These are phyloP conservation scores for Bolinopsis microptera DNA, from an alignment of 37 sponge, comb jelly and placozoan species.

Conservation along the genomic window DNA sequence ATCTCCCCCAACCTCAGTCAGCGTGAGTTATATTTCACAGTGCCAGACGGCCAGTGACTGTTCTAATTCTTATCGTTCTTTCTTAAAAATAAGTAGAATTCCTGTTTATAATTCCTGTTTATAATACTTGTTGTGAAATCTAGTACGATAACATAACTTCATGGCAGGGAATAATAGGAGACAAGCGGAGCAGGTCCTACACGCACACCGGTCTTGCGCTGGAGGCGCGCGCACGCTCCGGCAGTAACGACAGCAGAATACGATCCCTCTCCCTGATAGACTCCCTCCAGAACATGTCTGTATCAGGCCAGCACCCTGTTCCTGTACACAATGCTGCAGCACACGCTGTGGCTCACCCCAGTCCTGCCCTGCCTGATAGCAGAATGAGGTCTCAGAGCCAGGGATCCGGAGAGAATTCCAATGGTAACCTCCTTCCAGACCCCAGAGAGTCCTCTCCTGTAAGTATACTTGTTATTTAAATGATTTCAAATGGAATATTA, in stretches of 20 bases:
- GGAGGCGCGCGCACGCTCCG: constrained; percentile 6
- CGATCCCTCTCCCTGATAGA: constrained; percentile 60
- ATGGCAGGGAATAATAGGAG: constrained; percentile 62
- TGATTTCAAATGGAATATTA: too few relatives aligned
- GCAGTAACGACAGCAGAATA: constrained; percentile 13
- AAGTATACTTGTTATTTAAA: too few relatives aligned
- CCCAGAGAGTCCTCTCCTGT: constrained; percentile 16
- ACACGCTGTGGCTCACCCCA: background rate
- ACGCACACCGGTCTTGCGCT: constrained; percentile 22
- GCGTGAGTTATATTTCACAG: constrained; percentile 6
- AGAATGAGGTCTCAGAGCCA: constrained; percentile 36
- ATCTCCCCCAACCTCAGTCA: constrained; percentile 32
- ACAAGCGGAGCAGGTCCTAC: constrained; percentile 8
- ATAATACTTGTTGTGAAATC: too few relatives aligned
- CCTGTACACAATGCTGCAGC: background rate
- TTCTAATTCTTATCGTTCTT: background rate
- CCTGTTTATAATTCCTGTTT: too few relatives aligned
- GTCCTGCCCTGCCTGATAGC: constrained; percentile 22
- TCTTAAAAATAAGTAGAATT: too few relatives aligned
- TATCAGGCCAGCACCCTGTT: background rate
- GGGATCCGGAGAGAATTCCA: constrained; percentile 29
- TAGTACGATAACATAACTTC: too few relatives aligned
- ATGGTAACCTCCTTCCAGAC: background rate
- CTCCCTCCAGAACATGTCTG: constrained; percentile 46
- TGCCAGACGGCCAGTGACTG: background rate